Percentiles rank a stretch among this genome's conserved stretches.
These are phyloP conservation scores for Acipenser transmontanus DNA, from an alignment of 2,797 vertebrate species.

Conservation along the genomic window DNA sequence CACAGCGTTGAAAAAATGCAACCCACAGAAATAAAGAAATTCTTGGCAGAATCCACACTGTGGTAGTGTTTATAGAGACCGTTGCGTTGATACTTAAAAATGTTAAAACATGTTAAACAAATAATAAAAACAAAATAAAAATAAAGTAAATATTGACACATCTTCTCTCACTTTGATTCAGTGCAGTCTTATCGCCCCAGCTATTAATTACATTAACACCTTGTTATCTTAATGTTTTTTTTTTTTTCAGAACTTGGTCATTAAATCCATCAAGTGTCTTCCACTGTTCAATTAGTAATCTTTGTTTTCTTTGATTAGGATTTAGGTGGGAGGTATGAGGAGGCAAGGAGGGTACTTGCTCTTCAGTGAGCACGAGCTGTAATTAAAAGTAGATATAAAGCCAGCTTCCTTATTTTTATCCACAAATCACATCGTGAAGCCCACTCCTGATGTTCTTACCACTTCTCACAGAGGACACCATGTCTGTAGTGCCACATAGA, in stretches of 20 bases:
- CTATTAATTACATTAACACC: constrained; percentile 56
- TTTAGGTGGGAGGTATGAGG: constrained; percentile 8
- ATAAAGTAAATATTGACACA: constrained; percentile 35
- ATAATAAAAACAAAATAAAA: background rate
- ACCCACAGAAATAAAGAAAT: background rate
- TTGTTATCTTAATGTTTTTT: constrained; percentile 61
- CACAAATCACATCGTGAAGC: background rate
- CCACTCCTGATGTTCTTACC: background rate
- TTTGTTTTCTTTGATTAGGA: constrained; percentile 31
- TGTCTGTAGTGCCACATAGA: background rate
- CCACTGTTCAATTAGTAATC: constrained; percentile 38
- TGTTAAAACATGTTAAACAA: background rate
- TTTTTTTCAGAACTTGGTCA: constrained; percentile 31
- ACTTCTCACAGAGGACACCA: background rate
- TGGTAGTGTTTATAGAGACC: constrained; percentile 7
- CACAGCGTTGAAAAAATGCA: background rate
- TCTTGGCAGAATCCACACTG: background rate
- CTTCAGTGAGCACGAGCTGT: background rate
- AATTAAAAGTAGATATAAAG: too few species aligned
- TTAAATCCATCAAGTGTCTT: constrained; percentile 37
- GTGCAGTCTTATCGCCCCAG: constrained; percentile 42
- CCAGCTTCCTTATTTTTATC: constrained; percentile 12
- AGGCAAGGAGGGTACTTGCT: background rate
- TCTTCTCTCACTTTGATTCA: constrained; percentile 45
- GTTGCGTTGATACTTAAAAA: background rate